Percentiles rank a stretch among this genome's conserved stretches.
phyloP scores from a whole-genome alignment of 2,888 invertebrate species.

The Creontiades dilutus region DNA sequence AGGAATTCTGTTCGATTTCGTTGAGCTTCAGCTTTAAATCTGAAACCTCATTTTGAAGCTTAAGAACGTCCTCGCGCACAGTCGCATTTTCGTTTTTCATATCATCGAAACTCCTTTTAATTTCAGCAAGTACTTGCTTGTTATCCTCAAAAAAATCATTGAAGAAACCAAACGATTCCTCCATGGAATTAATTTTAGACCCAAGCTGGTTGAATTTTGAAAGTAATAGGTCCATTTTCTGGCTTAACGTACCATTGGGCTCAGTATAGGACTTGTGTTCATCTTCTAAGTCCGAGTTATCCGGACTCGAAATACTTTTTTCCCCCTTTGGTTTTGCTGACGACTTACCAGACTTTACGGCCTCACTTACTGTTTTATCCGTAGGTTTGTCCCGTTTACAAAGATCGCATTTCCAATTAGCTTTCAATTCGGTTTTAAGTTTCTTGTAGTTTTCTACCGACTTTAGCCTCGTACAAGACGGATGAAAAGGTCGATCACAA shows the following conservation, averaged over 20 bases:
- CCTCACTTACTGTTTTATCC: neutral
- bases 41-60: neutral
- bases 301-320: neutral
- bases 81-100: neutral
- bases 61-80: neutral
- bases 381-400: neutral
- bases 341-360: too few relatives aligned
- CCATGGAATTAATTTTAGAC: neutral
- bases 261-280: too few relatives aligned
- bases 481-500: too few relatives aligned
- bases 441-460: too few relatives aligned
- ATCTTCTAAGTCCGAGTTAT: neutral
- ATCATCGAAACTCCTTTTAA: neutral
- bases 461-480: too few relatives aligned
- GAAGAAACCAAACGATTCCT: slow-evolving; percentile 32
- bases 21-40: neutral
- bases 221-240: neutral
- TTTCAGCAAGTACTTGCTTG: neutral
- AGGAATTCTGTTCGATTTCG: neutral
- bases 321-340: neutral
- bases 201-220: neutral
- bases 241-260: too few relatives aligned
- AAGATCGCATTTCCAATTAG: neutral
- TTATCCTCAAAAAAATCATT: slow-evolving; percentile 4
- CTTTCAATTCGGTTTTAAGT: too few relatives aligned